A percentile compares a stretch with the other conserved stretches of the same genome.
phyloP scores from a whole-genome alignment of 2,888 invertebrate species.

The Coronaproctus castanopsis region DNA sequence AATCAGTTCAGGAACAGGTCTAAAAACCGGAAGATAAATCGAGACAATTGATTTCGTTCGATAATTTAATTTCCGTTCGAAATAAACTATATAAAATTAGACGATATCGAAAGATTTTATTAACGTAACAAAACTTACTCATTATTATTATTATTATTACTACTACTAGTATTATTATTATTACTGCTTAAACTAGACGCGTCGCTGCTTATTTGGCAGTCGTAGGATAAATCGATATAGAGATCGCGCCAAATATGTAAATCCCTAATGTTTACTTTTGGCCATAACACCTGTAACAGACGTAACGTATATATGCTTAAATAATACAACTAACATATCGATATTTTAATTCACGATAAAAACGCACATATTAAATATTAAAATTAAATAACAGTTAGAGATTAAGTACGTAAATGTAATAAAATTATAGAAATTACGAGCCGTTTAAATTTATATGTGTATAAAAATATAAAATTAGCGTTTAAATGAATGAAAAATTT shows the following conservation, averaged over 20 bases:
- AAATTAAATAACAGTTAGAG: neutral
- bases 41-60: too few relatives aligned
- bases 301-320: constrained; percentile 1
- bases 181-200: too few relatives aligned
- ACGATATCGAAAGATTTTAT: too few relatives aligned
- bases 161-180: too few relatives aligned
- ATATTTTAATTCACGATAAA: neutral
- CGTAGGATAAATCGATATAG: constrained; percentile 38
- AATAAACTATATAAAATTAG: too few relatives aligned
- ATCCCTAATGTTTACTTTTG: constrained; percentile 63
- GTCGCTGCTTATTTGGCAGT: constrained; percentile 18
- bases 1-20: neutral
- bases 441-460: neutral
- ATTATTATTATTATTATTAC: neutral
- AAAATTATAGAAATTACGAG: neutral
- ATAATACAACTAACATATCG: neutral
- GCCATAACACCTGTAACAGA: constrained; percentile 53
- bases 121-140: neutral
- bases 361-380: constrained; percentile 3
- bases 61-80: too few relatives aligned
- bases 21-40: neutral
- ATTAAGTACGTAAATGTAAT: neutral
- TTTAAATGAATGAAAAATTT: constrained; percentile 6
- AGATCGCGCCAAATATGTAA: constrained; percentile 68
- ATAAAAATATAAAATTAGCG: too few relatives aligned